Evolutionary conservation across 2,888 invertebrate species (phyloP).

Genomic region (Ormyrus thymus): DNA sequence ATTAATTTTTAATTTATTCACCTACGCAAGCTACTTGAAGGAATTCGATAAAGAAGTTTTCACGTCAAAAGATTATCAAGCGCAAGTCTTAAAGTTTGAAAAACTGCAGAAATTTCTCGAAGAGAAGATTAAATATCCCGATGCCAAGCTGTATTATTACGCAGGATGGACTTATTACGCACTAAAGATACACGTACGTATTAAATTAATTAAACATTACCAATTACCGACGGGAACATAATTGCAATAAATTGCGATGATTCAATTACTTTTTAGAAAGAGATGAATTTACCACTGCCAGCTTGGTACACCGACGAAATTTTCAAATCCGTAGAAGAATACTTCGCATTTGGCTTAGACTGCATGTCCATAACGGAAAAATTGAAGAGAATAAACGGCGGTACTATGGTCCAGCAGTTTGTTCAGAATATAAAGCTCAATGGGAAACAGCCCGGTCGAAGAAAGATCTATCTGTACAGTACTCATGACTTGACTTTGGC

Average conservation of each 20-base stretch:
- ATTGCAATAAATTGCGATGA: background rate
- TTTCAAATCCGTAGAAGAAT: background rate
- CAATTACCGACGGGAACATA: background rate
- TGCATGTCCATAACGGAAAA: background rate
- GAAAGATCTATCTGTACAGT: conserved; percentile 42
- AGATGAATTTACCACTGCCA: conserved; percentile 22
- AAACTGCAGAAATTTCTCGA: background rate
- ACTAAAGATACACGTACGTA: background rate
- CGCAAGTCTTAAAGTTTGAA: background rate
- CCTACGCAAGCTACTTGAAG: background rate
- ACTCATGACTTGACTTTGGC: conserved; percentile 32
- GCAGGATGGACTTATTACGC: background rate
- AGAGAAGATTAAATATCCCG: background rate
- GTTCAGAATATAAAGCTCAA: conserved; percentile 21
- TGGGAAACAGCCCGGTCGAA: background rate
- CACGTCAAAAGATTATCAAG: background rate
- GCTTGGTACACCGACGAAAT: conserved; percentile 24
- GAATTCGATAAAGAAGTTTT: background rate
- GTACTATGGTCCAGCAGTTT: conserved; percentile 13
- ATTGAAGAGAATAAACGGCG: conserved; percentile 40
- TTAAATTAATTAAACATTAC: too few relatives aligned
- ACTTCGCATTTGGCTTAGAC: background rate
- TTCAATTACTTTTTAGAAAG: conserved; percentile 18
- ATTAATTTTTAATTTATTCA: background rate
- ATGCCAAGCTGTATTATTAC: background rate